Evolutionary conservation across 2,888 invertebrate genomes (phyloP), one percentile per base, ranked within the genome.

Genomic region (Geotrupes spiniger): DNA sequence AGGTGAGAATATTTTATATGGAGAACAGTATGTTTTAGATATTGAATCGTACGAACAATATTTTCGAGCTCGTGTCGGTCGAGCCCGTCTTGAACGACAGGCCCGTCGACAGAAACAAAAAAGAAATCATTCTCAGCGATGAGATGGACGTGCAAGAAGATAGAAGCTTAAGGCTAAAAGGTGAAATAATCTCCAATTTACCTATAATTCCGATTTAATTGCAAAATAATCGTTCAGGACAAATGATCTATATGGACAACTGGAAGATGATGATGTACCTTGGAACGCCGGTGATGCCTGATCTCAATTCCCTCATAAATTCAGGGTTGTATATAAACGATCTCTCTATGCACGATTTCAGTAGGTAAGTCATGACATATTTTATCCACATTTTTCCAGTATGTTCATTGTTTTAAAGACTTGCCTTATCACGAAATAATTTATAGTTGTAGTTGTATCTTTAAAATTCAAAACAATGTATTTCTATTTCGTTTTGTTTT

Each of bases 201-300:
- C 25, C 12, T 26, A 11, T 10, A 2, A 27, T 27, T 10, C 12
- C 8, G 9, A 12, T n/a, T n/a, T n/a, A n/a, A n/a, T n/a, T n/a
- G 15, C 12, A 38, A n/a, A n/a, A n/a, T n/a, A n/a, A n/a, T n/a
- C n/a, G n/a, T n/a, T n/a, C n/a, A 90, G 97, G 97, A 60, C 97
- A 97, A 79, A 98, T 98, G 97, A 89, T 97, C 64, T 96, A 92
- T 73, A 95, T 98, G 94, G 91, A 92, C 60, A 93, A 95, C 67
- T 98, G 98, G 98, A 84, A 90, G 54, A 90, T 94, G 85, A 92
- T 98, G 77, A 91, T 97, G 84, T 98, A 95, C 69, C 77, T 98
- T 42, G 95, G 94, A 4, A 94, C 96, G 0, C 97, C 97, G 0
- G 92, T 96, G 25, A 93, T 97, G 92, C 91, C 92, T 0, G 93